Evolutionary conservation across 2,113 vertebrate species (phyloP).

Genomic region (Suricata suricatta): DNA sequence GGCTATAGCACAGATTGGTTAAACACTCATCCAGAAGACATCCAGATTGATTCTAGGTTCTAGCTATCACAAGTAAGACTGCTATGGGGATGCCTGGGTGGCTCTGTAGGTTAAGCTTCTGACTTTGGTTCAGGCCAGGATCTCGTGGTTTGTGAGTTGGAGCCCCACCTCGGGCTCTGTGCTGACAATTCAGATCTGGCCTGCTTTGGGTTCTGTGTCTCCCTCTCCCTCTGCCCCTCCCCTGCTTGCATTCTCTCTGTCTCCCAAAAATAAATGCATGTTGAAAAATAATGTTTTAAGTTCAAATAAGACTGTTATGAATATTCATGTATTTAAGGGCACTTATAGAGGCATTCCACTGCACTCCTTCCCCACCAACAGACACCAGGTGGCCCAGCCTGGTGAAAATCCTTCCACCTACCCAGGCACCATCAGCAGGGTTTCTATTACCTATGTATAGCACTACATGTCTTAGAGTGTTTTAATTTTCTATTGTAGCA

Average conservation of each 20-base stretch:
- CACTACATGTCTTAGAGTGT: not conserved
- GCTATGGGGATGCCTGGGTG: not conserved
- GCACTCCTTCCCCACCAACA: not conserved
- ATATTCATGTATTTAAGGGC: not conserved
- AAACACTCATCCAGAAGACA: not conserved
- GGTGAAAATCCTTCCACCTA: not conserved
- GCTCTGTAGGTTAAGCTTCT: too few relatives aligned
- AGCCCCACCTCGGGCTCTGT: too few relatives aligned
- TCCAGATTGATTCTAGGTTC: not conserved
- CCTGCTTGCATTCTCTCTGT: too few relatives aligned
- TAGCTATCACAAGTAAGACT: not conserved
- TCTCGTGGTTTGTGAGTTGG: too few relatives aligned
- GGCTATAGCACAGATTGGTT: not conserved
- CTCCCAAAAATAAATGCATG: too few relatives aligned
- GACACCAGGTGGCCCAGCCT: too few relatives aligned
- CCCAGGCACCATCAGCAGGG: not conserved
- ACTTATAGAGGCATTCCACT: not conserved
- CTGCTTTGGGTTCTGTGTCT: too few relatives aligned
- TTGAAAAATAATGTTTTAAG: too few relatives aligned
- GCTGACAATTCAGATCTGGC: too few relatives aligned
- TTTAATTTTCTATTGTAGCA: not conserved
- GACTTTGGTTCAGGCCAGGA: too few relatives aligned
- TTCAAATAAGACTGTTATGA: not conserved
- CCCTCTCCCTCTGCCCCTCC: too few relatives aligned
- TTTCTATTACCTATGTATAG: not conserved